phyloP scores from a whole-genome alignment of 2,113 vertebrate genomes.

The Chaetorhynchus papuensis region DNA sequence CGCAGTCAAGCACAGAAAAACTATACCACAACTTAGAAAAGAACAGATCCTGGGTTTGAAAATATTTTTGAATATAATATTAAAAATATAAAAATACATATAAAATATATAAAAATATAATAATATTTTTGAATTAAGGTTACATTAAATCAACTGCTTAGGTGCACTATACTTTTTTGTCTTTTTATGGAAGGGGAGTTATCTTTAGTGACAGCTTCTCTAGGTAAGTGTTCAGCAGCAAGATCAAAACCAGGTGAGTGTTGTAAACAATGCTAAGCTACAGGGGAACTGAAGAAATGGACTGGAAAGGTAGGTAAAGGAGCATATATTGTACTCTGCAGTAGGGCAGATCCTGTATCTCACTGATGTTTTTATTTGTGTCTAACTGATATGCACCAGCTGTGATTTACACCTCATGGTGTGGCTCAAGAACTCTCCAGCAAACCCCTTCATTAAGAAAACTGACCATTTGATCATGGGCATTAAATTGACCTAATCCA shows the following conservation, averaged over 20 bases:
- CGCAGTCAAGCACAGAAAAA: background rate
- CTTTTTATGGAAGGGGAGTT: background rate
- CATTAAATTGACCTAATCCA: background rate
- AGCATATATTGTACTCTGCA: background rate
- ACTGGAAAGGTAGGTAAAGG: background rate
- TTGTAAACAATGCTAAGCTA: background rate
- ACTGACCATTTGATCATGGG: background rate
- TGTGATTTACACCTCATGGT: accelerated
- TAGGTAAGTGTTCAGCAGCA: background rate
- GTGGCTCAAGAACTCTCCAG: background rate
- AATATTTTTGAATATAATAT: background rate
- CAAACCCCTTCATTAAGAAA: background rate
- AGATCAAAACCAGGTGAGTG: background rate
- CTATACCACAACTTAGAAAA: background rate
- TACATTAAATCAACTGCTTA: background rate
- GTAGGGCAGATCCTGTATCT: background rate
- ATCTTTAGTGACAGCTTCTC: background rate
- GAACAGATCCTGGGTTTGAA: background rate
- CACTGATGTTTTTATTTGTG: background rate
- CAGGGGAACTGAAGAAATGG: background rate
- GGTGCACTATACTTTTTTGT: background rate
- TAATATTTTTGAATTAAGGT: background rate
- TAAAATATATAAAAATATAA: background rate
- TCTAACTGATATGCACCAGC: background rate
- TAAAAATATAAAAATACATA: background rate